phyloP scores from a whole-genome alignment of 2,113 vertebrate genomes.

The Glareola pratincola region DNA sequence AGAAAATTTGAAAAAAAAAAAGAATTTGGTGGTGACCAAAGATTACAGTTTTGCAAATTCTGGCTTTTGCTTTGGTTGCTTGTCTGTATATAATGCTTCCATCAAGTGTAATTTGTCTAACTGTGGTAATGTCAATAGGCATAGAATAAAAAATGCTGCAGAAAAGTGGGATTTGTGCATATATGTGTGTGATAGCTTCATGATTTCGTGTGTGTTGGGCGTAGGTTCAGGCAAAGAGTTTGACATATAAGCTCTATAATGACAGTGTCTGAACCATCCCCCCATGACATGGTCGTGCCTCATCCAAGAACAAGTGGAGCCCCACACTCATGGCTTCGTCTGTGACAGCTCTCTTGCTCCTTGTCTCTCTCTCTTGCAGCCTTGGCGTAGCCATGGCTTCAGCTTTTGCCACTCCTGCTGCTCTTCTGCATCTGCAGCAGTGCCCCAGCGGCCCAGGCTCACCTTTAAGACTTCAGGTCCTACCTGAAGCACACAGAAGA shows the following conservation, averaged over 20 bases:
- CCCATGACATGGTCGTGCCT: rapidly evolving
- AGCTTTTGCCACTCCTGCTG: neutral
- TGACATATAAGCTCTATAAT: rapidly evolving
- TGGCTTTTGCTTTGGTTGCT: neutral
- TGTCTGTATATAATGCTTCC: neutral
- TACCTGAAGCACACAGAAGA: neutral
- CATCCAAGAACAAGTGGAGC: neutral
- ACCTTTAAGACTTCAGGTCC: neutral
- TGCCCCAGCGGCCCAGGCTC: rapidly evolving
- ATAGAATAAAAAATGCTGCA: neutral
- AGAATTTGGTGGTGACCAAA: neutral
- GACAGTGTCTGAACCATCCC: neutral
- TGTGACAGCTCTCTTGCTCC: neutral
- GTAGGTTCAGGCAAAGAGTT: neutral
- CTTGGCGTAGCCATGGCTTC: neutral
- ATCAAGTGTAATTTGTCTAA: neutral
- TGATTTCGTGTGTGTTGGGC: rapidly evolving
- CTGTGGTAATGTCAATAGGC: neutral
- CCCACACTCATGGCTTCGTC: neutral
- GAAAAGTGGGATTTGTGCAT: neutral
- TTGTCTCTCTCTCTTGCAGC: neutral
- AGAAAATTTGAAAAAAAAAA: neutral
- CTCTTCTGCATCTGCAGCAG: neutral
- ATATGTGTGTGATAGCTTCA: neutral
- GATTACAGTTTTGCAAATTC: neutral